phyloP scores from a whole-genome alignment of 2,797 vertebrate species.

The Nannoperca obscura region DNA sequence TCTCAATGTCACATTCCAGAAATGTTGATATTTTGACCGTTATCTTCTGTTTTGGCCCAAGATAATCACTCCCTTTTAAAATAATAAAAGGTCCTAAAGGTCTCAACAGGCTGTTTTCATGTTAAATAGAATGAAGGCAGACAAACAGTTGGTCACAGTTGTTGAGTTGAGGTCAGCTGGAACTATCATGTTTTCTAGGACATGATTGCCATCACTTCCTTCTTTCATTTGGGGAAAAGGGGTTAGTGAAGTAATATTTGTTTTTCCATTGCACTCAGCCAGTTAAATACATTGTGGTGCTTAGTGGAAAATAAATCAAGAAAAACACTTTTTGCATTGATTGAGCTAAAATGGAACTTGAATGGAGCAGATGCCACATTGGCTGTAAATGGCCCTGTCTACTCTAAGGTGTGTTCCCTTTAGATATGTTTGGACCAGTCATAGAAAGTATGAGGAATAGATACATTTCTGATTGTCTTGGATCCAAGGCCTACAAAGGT shows the following conservation, averaged over 20 bases:
- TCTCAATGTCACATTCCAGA: constrained; percentile 53
- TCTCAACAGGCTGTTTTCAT: constrained; percentile 38
- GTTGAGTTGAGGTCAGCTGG: constrained; percentile 12
- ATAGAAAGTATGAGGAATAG: not conserved
- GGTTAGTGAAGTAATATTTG: not conserved
- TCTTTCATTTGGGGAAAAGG: not conserved
- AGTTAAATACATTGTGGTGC: not conserved
- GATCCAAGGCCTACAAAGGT: not conserved
- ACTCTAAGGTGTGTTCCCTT: not conserved
- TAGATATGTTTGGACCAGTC: not conserved
- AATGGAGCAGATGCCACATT: not conserved
- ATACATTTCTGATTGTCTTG: not conserved
- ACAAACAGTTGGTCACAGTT: constrained; percentile 2
- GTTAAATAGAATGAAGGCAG: constrained; percentile 30
- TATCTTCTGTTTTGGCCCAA: constrained; percentile 54
- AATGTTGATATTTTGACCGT: constrained; percentile 62
- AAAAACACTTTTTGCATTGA: not conserved
- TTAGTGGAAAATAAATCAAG: not conserved
- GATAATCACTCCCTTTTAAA: constrained; percentile 37
- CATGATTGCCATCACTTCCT: not conserved
- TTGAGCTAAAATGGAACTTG: constrained; percentile 9
- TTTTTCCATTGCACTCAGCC: constrained; percentile 7
- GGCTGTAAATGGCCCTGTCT: not conserved
- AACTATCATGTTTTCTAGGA: not conserved
- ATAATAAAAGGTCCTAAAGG: constrained; percentile 4